Base-by-base conservation (phyloP, 2,797 vertebrate genomes). In the Tauraco hartlaubi region DNA sequence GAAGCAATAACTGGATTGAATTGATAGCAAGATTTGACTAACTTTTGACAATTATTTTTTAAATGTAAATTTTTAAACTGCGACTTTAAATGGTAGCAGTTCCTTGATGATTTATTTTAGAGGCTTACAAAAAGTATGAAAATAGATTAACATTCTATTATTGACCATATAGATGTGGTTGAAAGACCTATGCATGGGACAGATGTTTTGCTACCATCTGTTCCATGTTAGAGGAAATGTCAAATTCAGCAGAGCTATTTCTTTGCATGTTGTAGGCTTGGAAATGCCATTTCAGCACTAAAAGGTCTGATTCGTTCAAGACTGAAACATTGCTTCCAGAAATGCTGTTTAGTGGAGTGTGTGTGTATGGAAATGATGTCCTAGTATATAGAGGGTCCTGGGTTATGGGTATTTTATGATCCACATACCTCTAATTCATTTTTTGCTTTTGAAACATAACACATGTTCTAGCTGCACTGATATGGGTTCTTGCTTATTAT, bases 401-500 rank as follows among this genome's bases (percentile, higher is more conserved):
- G 55, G 29, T 87, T 91, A 73, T 54, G 56, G 62, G 77, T 72
- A 66, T 96, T 97, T 97, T 93, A 94, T 93, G 97, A 96, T 85
- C 89, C 69, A 91, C 76, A 39, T 85, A 92, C 96, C 84, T 95
- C 92, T 95, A 94, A 97, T 96, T 97, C 85, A 88, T 76, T 51
- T 95, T 96, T 96, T 97, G 94, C 86, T 97, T 97, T 93, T 94
- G 94, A 97, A 97, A 97, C 96, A 43, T 92, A 97, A 96, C 96
- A 92, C 96, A 95, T 95, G 94, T 96, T 90, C 61, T 93, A 95
- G 94, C 94, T 94, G 91, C 88, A 95, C 77, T 94, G 95, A 97
- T 97, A 97, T 2, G 79, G 88, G 90, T 94, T 96, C 93, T 96
- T 97, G 94, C 97, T 98, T 98, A 97, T 98, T 98, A 97, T 58